Base-by-base conservation (phyloP, 1,140 invertebrate species). In the Procambarus clarkii region DNA sequence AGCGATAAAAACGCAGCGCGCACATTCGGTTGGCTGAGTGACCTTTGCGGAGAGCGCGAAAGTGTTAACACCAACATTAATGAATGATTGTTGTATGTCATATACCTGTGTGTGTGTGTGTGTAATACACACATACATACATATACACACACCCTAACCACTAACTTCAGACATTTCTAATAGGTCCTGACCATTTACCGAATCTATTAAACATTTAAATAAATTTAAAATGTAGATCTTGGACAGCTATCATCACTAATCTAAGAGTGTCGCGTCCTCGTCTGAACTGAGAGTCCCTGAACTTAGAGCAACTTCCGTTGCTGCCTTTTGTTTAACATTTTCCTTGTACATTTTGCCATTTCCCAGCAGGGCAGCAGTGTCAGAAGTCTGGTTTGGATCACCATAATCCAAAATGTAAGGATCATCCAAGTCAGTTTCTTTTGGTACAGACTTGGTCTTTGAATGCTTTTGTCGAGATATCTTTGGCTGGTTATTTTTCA, bases 371-470 rank as follows among this genome's bases (percentile, higher is more conserved):
- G 60, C 46, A 18, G n/a, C 60, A 9, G 69, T 90, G 69, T 78
- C 88, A 50, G 88, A 76, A 11, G 45, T 34, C 15, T 64, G 54
- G 11, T n/a, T 46, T 8, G 82, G 64, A 15, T 85, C 60, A 79
- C 21, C 44, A 24, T 9, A 58, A 7, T 78, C 76, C 13, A 58
- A 71, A 24, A 50, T 13, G 46, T 77, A 86, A 13, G 86, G 77
- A 9, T 88, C 86, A 50, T 88, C 86, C 21, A 88, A n/a, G 78
- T 88, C 69, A 7, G 86, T 88, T 50, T 88, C 86, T 50, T 58
- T 60, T 2, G 86, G 86, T 11, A 44, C 45, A 58, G 86, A 54
- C 34, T 64, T 64, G 11, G 58, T 24, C 60, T 71, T 80, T n/a
- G 69, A 74, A 74, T 8, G n/a, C 7, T 5, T 34, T 21, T n/a